phyloP scores from a whole-genome alignment of 2,888 invertebrate species.

The Eupithecia abbreviata region DNA sequence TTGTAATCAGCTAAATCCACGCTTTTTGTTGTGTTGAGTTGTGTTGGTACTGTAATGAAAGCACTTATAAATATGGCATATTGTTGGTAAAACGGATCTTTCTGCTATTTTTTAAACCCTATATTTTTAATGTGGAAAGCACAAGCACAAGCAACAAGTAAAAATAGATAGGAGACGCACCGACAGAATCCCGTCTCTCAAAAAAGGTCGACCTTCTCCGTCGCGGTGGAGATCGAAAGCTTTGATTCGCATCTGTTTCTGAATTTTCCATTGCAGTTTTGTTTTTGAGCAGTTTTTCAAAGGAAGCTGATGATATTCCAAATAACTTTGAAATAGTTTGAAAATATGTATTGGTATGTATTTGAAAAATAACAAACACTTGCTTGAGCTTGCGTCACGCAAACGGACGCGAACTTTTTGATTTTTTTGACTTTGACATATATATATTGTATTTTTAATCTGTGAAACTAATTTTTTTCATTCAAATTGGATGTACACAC shows the following conservation, averaged over 20 bases:
- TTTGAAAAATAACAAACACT: slow-evolving; percentile 49
- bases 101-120: not conserved
- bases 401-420: slow-evolving; percentile 52
- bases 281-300: slow-evolving; percentile 2
- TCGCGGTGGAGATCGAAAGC: slow-evolving; percentile 71
- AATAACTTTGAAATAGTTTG: not conserved
- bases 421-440: slow-evolving; percentile 4
- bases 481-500: not conserved
- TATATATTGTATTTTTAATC: not conserved
- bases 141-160: not conserved
- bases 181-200: slow-evolving; percentile 72
- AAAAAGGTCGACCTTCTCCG: slow-evolving; percentile 77
- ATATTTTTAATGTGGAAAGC: not conserved
- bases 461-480: not conserved
- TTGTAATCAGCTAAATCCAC: slow-evolving; percentile 47
- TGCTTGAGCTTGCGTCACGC: slow-evolving; percentile 46
- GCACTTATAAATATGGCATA: not conserved
- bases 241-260: slow-evolving; percentile 54
- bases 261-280: slow-evolving; percentile 65
- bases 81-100: not conserved
- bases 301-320: not conserved
- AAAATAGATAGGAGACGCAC: slow-evolving; percentile 47
- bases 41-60: slow-evolving; percentile 59
- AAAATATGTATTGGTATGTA: not conserved
- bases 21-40: slow-evolving; percentile 52